A percentile compares a stretch with the other conserved stretches of the same genome.
Conservation (phyloP, 2,113 vertebrate species). For the Calypte anna region DNA sequence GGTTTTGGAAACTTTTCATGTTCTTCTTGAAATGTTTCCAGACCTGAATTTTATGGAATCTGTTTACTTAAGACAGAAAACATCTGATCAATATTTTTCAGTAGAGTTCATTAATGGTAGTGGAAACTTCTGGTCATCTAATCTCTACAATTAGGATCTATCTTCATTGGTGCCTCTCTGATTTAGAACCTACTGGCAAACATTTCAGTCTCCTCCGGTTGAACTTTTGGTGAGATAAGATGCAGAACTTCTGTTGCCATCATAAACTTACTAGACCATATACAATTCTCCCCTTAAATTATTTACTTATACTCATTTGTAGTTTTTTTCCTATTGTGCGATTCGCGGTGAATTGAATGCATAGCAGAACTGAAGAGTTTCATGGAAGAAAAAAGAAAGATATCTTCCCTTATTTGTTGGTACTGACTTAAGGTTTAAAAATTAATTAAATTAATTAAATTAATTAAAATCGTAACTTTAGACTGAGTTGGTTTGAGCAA, state of each 20-base stretch:
- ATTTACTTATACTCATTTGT: constrained; percentile 18
- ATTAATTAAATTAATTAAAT: neutral
- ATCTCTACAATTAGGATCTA: constrained; percentile 18
- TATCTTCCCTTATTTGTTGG: neutral
- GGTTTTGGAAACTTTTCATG: neutral
- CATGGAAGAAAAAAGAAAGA: neutral
- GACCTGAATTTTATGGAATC: neutral
- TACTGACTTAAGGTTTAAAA: neutral
- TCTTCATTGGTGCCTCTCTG: constrained; percentile 22
- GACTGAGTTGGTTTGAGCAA: neutral
- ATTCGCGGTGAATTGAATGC: neutral
- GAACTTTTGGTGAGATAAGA: constrained; percentile 54
- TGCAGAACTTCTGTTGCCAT: constrained; percentile 62
- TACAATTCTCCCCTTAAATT: constrained; percentile 24
- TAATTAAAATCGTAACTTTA: neutral
- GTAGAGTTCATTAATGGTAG: neutral
- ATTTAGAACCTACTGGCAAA: constrained; percentile 52
- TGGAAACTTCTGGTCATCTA: constrained; percentile 38
- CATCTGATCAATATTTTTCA: neutral
- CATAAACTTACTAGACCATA: constrained; percentile 27
- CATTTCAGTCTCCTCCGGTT: constrained; percentile 35
- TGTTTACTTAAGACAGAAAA: constrained; percentile 1
- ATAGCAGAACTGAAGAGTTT: neutral
- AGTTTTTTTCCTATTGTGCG: neutral
- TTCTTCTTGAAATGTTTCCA: constrained; percentile 7